Percentiles rank a stretch among this genome's conserved stretches.
phyloP scores from a whole-genome alignment of 2,888 invertebrate species.

The Copidosoma aretas region DNA sequence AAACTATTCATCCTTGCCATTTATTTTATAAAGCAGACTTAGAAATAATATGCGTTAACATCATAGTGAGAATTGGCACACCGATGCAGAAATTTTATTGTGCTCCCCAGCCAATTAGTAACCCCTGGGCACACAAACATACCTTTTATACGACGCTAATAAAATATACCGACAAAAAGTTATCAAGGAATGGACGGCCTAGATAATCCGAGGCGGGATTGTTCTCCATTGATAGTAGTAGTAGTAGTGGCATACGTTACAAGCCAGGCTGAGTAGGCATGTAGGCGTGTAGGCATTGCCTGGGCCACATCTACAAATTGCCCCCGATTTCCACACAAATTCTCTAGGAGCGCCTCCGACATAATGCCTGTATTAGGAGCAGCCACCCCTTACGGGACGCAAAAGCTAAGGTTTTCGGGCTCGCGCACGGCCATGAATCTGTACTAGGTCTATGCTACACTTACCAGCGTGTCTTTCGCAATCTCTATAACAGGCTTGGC shows the following conservation, averaged over 20 bases:
- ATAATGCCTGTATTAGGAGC: slow-evolving; percentile 58
- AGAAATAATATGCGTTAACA: too few species aligned
- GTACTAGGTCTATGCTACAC: slow-evolving; percentile 50
- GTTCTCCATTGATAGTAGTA: not conserved
- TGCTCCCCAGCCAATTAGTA: too few species aligned
- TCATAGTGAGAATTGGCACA: too few species aligned
- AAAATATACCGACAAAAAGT: slow-evolving; percentile 13
- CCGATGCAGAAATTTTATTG: too few species aligned
- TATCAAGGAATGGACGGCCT: not conserved
- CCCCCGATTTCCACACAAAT: slow-evolving; percentile 58
- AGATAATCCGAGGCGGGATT: slow-evolving; percentile 12
- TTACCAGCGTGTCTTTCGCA: too few species aligned
- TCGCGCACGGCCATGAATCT: slow-evolving; percentile 58
- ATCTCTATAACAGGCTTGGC: too few species aligned
- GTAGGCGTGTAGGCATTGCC: slow-evolving; percentile 32
- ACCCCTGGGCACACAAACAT: too few species aligned
- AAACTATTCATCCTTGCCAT: too few species aligned
- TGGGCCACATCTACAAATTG: slow-evolving; percentile 56
- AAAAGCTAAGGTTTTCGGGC: too few species aligned
- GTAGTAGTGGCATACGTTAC: slow-evolving; percentile 2
- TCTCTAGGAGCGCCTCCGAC: slow-evolving; percentile 51
- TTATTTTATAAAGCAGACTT: too few species aligned
- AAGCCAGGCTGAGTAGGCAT: not conserved
- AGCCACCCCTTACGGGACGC: too few species aligned
- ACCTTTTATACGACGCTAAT: not conserved